Evolutionary conservation across 2,113 vertebrate species (phyloP), one percentile per base, ranked within the genome.

Genomic region (Pseudonaja textilis): DNA sequence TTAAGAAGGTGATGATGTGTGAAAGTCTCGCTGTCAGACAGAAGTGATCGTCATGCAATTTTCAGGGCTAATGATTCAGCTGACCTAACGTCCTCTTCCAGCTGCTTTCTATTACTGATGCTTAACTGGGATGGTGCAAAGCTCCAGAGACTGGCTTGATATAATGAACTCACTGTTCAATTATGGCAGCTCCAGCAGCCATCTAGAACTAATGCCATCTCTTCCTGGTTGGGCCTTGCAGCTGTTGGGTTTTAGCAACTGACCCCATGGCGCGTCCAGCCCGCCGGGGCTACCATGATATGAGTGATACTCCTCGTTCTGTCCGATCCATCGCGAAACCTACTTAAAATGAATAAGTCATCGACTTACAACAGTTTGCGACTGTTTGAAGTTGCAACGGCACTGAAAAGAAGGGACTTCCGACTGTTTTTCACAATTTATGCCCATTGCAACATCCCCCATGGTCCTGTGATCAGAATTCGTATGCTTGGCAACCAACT

Each of bases 41-140:
- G 92, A 20, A 90, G 89, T 20, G 92, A 91, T 88, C 92, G 93
- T 74, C 91, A 93, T 91, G 93, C 92, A 55, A 89, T 92, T 90
- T 90, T 93, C 92, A 56, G 96, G 95, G 94, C 91, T 94, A 93
- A 95, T 95, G 96, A 93, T 94, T 95, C 88, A 25, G 74, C 91
- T 93, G 94, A 96, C 96, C 96, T 87, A 87, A 85, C 92, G 96
- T 96, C 96, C 96, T 97, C 94, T 0, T 54, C 0, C 93, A 95
- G 96, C 92, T 94, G 96, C 94, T 94, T 89, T 92, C 95, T 85
- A 90, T 93, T 93, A 92, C 92, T 95, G 96, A 88, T 22, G 2
- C 92, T 97, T 94, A 96, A 85, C 92, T 22, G 92, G 96, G 94
- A 74, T 45, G 26, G 0, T 85, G 87, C 3, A 81, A 34, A 95